Conservation (phyloP, 2,797 vertebrate species). For the Girardinus metallicus region DNA sequence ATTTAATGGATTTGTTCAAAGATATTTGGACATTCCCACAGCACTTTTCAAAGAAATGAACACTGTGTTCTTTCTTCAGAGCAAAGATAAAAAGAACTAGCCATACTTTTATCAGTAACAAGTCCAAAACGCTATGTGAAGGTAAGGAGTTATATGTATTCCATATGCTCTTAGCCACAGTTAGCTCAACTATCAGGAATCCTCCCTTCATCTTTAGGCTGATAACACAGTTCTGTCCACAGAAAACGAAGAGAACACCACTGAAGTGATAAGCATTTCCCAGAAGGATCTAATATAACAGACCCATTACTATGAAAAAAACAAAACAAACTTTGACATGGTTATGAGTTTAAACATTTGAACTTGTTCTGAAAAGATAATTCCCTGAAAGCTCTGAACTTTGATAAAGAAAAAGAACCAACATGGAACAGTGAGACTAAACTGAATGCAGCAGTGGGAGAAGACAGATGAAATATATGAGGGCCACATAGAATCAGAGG, state of each 20-base stretch:
- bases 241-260: slow-evolving; percentile 1
- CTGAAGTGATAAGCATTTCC: not conserved
- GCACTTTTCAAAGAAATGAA: slow-evolving; percentile 2
- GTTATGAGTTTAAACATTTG: not conserved
- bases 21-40: not conserved
- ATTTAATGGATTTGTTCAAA: not conserved
- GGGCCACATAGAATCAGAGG: not conserved
- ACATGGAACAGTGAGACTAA: not conserved
- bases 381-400: not conserved
- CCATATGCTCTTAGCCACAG: slow-evolving; percentile 2
- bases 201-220: slow-evolving; percentile 11
- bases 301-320: not conserved
- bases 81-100: slow-evolving; percentile 6
- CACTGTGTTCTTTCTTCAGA: not conserved
- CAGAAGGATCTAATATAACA: not conserved
- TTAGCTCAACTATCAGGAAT: slow-evolving; percentile 6
- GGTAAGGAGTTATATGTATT: not conserved
- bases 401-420: not conserved
- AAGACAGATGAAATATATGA: not conserved
- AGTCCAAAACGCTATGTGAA: not conserved
- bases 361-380: not conserved
- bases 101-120: slow-evolving; percentile 5
- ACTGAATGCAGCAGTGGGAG: not conserved
- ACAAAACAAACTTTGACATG: not conserved
- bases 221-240: not conserved